Base-by-base conservation (phyloP, 2,797 vertebrate species). In the Myotis pilosus region DNA sequence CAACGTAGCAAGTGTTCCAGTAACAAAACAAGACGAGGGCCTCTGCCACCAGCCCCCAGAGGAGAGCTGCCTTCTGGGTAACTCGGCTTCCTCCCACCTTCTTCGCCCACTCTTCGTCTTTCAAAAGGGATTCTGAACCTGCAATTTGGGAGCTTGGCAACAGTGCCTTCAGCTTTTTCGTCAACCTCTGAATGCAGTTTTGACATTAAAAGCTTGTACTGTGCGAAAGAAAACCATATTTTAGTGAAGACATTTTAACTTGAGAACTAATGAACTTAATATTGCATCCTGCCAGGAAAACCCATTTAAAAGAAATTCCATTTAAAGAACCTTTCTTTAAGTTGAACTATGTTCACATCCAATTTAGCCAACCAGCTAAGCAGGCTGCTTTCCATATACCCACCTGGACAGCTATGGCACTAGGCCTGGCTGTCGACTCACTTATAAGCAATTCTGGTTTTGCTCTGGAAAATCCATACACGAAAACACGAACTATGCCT, bases 171-270 rank as follows among this genome's bases (percentile, higher is more conserved):
- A 33, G 80, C 60, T 94, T 79, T 85, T 79, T 86, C 71, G 86
- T 38, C 93, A 97, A 87, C 15, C 81, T 91, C 28, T 96, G 79
- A 83, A 92, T 95, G 71, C 66, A 57, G 66, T 44, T 74, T 69
- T 7, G 25, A 93, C 87, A 91, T 76, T 80, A 94, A 95, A 92
- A 97, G 92, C 19, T 33, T 47, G 89, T 64, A 62, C 33, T 75
- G 64, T 88, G 89, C 91, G 95, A 62, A 94, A 94, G 86, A 97
- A 89, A 96, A 55, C 8, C 22, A 0, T 22, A 23, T 74, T 93
- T 93, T 55, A 76, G 83, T 23, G 72, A 95, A 86, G 93, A 74
- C 92, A 71, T 68, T 78, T 97, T 94, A 96, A 69, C 95, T 30
- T 55, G 93, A 87, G 69, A 94, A 96, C 92, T 96, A 93, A 95